These are phyloP conservation scores for Varanus komodoensis DNA, from an alignment of 2,113 vertebrate genomes.

Conservation along the genomic window DNA sequence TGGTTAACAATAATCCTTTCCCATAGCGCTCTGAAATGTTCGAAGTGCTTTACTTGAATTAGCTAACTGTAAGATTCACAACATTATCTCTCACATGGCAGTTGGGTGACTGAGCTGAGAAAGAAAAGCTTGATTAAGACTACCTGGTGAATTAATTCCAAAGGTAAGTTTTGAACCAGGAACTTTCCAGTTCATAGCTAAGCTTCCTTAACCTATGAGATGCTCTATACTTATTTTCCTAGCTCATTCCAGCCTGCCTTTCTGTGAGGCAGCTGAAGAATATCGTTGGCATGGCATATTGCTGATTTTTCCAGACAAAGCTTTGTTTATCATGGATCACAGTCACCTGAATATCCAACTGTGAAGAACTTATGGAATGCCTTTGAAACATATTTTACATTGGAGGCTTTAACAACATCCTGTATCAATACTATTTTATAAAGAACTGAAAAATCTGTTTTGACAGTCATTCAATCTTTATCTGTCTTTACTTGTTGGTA, in stretches of 20 bases:
- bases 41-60: no score
- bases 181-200: no score
- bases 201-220: background rate
- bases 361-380: background rate
- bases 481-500: background rate
- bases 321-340: background rate
- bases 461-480: background rate
- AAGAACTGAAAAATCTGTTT: background rate
- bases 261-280: background rate
- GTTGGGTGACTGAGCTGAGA: background rate
- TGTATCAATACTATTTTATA: constrained; percentile 1
- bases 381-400: background rate
- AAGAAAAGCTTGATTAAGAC: no score
- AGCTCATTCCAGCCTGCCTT: constrained; percentile 36
- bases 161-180: background rate
- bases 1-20: no score
- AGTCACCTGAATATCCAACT: background rate
- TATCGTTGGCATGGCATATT: background rate
- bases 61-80: background rate
- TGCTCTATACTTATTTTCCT: constrained; percentile 26
- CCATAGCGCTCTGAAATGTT: no score
- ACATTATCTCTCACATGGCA: background rate
- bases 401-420: background rate
- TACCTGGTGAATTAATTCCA: background rate
- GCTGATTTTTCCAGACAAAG: no score